Percentiles rank a stretch among this genome's conserved stretches.
These are phyloP conservation scores for Tamias sibiricus DNA, from an alignment of 2,113 vertebrate species.

Conservation along the genomic window DNA sequence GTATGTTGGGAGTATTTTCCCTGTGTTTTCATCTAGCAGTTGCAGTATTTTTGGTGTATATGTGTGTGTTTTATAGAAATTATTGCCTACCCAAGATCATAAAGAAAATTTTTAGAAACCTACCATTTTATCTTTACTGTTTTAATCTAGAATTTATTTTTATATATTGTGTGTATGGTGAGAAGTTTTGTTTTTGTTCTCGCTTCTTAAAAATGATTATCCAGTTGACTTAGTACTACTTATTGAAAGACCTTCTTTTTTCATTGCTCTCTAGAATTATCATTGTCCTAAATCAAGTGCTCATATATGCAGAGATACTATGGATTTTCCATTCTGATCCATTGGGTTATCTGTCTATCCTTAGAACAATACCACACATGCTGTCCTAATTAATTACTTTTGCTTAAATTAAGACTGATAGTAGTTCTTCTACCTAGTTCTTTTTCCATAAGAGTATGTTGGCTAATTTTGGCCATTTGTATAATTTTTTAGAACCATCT, in stretches of 20 bases:
- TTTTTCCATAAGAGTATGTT: not conserved
- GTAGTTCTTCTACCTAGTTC: not conserved
- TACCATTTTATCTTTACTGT: not conserved
- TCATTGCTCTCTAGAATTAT: not conserved
- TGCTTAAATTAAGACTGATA: not conserved
- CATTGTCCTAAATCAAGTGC: not conserved
- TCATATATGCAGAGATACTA: not conserved
- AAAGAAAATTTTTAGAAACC: not conserved
- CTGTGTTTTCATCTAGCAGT: not conserved
- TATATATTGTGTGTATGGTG: not conserved
- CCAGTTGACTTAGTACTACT: not conserved
- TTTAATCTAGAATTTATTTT: constrained; percentile 40
- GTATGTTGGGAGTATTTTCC: not conserved
- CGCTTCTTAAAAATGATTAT: not conserved
- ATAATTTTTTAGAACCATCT: not conserved
- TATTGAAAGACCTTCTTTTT: not conserved
- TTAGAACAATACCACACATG: not conserved
- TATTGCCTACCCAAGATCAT: not conserved
- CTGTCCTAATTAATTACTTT: not conserved
- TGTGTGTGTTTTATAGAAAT: not conserved
- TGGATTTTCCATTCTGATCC: not conserved
- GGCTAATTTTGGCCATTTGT: not conserved
- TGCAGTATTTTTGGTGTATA: not conserved
- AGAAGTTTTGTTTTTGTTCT: not conserved
- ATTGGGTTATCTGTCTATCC: not conserved